phyloP scores from a whole-genome alignment of 2,797 vertebrate species.

The Etheostoma nigrum region DNA sequence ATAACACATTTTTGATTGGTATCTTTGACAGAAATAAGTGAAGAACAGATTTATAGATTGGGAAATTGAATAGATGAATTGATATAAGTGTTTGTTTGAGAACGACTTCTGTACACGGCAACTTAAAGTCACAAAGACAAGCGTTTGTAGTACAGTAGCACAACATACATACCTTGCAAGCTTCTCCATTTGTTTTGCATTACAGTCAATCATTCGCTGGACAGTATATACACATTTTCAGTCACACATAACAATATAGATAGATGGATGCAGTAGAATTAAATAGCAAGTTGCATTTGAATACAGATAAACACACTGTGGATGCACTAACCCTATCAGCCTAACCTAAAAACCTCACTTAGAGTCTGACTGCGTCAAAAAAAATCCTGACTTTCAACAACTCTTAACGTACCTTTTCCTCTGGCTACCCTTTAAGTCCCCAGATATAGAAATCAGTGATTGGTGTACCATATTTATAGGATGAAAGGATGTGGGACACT shows the following conservation, averaged over 20 bases:
- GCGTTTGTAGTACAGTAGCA: neutral
- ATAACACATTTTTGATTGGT: neutral
- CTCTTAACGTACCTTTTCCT: constrained; percentile 8
- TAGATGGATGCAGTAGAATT: neutral
- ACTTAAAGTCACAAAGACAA: neutral
- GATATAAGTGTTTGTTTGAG: too few species aligned
- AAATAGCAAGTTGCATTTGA: neutral
- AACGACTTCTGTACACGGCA: neutral
- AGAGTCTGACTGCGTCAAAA: neutral
- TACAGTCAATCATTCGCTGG: neutral
- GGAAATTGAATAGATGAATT: neutral
- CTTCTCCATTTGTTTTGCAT: neutral
- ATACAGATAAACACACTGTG: neutral
- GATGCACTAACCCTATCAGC: neutral
- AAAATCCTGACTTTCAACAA: constrained; percentile 26
- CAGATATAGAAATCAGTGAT: constrained; percentile 24
- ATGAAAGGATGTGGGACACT: constrained; percentile 42
- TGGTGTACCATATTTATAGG: constrained; percentile 21
- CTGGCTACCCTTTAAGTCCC: constrained; percentile 18
- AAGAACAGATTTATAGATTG: neutral
- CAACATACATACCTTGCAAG: neutral
- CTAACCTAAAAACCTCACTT: constrained; percentile 3
- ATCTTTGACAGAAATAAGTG: neutral
- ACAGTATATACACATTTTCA: neutral
- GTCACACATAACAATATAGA: neutral